Base-by-base conservation (phyloP, 2,797 vertebrate species). In the Leptodactylus fallax region DNA sequence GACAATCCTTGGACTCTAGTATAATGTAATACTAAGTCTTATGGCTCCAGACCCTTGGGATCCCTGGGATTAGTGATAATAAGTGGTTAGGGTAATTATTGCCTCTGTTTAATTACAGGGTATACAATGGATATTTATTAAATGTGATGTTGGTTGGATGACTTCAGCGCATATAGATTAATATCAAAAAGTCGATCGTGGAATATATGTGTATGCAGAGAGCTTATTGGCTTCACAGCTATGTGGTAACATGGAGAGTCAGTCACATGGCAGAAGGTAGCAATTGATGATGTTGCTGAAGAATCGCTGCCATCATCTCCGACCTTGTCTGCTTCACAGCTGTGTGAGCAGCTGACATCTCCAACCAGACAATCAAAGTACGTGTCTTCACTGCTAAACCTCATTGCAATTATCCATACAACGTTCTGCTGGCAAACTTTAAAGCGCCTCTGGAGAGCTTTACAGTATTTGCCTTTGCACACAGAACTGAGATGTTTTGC, bases 321-420 rank as follows among this genome's bases (percentile, higher is more conserved):
- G 90, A 91, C 91, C 93, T 93, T 94, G 93, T 87, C 83, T 91
- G 92, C 88, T 91, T 90, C 92, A 90, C 93, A 93, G 91, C 93
- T 91, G 87, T 92, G 91, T 92, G 85, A 92, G 92, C 93, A 94
- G 92, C 91, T 94, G 92, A 91, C 91, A 91, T 87, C 90, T 92
- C 90, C 91, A 92, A 91, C 90, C 83, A 92, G 92, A 92, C 93
- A 84, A 91, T 91, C 82, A 78, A 81, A 90, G 88, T 76, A 85
- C 87, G 80, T 90, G 92, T 91, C 85, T 49, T 86, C 84, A 89
- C 90, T 92, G 90, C 91, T 90, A 85, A 94, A 88, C 83, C 92
- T 89, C 91, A 79, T 47, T 19, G 14, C 90, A 88, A 83, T 93
- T 91, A 90, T 86, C 91, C 87, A 6, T 79, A 0, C 78, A 91